These are phyloP conservation scores for Myzus persicae DNA, from an alignment of 1,140 invertebrate species.

Conservation along the genomic window DNA sequence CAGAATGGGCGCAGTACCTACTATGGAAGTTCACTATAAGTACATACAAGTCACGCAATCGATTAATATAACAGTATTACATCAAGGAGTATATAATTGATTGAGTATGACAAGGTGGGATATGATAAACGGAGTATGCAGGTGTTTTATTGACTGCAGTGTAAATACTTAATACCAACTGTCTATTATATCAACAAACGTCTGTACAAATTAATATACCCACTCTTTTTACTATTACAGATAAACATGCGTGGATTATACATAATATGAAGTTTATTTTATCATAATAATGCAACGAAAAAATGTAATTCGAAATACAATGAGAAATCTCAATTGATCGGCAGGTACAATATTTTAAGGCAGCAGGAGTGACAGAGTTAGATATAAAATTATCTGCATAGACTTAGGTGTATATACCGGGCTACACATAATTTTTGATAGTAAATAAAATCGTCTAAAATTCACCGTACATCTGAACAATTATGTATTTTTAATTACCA, in stretches of 20 bases:
- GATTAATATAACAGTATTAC: not conserved
- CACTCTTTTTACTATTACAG: no score
- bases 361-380: not conserved
- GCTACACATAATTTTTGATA: not conserved
- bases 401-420: not conserved
- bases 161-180: no score
- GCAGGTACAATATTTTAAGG: not conserved
- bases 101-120: not conserved
- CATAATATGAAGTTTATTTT: no score
- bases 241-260: no score
- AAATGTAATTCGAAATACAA: not conserved
- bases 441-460: not conserved
- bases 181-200: no score
- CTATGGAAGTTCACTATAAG: not conserved
- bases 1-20: not conserved
- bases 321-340: not conserved
- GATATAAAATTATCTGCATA: not conserved
- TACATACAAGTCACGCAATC: not conserved
- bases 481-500: not conserved
- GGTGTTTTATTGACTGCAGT: no score
- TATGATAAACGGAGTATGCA: not conserved
- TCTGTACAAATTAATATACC: no score
- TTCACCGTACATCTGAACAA: not conserved
- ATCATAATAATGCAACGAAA: not conserved
- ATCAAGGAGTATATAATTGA: not conserved